Base-by-base conservation (phyloP, 2,888 invertebrate species). In the Dione juno region DNA sequence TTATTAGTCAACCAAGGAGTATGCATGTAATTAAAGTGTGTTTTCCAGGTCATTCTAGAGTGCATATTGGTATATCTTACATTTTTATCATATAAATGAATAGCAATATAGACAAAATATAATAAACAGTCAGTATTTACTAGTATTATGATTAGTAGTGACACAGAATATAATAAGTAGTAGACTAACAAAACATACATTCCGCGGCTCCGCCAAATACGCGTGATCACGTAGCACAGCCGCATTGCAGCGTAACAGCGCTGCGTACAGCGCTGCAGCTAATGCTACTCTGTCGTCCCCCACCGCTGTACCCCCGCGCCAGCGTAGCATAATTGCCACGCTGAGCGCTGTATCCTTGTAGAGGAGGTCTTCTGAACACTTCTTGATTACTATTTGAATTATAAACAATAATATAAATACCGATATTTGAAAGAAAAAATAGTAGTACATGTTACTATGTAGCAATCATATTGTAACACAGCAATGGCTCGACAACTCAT, bases 341-440 rank as follows among this genome's bases (percentile, higher is more conserved):
- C 87, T 81, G 21, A 89, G 78, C 1, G 88, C 76, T 0, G 88
- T 89, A 82, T 92, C 92, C 9, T 72, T 75, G 81, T 84, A 84
- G 1, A 90, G 71, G 0, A 87, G 69, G 74, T 89, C 88, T 19
- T 86, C 86, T 0, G 87, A 88, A 69, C 87, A 89, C 37, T 85
- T 84, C n/a, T 83, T 83, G 6, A 89, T 81, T 71, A 91, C 92
- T 92, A 79, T 0, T 53, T 7, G 7, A 10, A 48, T 7, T 16
- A 9, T 9, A 48, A 16, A 14, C 28, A 35, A 54, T n/a, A n/a
- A n/a, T n/a, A n/a, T n/a, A n/a, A n/a, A n/a, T n/a, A n/a, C n/a
- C n/a, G n/a, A n/a, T n/a, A 43, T 0, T 43, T 43, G 41, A 13
- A 1, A 43, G n/a, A n/a, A n/a, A n/a, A n/a, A n/a, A n/a, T n/a